These are phyloP conservation scores for Rhinatrema bivittatum DNA, from an alignment of 2,797 vertebrate genomes.

Conservation along the genomic window DNA sequence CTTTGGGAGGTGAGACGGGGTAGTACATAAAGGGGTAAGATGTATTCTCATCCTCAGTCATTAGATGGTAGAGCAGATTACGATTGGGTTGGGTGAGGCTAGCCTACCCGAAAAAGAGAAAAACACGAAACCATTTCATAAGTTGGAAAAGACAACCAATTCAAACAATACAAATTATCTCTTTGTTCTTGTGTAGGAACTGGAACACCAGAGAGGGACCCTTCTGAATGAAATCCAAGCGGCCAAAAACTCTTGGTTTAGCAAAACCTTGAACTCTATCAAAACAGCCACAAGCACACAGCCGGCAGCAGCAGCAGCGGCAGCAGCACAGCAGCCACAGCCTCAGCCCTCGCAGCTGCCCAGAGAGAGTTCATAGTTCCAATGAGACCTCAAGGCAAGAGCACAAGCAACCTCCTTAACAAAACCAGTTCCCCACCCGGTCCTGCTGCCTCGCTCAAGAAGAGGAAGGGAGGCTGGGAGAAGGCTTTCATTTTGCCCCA, in stretches of 20 bases:
- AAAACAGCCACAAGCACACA: constrained; percentile 77
- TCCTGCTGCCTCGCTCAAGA: constrained; percentile 25
- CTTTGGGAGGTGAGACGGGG: no score
- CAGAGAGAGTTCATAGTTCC: constrained; percentile 78
- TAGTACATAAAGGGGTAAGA: no score
- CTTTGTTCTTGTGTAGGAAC: constrained; percentile 67
- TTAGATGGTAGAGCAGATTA: no score
- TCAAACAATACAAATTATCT: no score
- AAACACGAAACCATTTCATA: no score
- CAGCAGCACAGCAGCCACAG: constrained; percentile 21
- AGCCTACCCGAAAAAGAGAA: no score
- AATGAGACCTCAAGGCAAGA: constrained; percentile 28
- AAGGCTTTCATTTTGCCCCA: constrained; percentile 37
- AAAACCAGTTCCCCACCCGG: constrained; percentile 16
- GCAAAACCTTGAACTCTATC: constrained; percentile 95
- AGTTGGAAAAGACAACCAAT: no score
- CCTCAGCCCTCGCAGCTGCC: constrained; percentile 61
- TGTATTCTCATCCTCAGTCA: no score
- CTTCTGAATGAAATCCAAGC: constrained; percentile 97
- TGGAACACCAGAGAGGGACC: constrained; percentile 92
- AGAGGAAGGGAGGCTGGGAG: constrained; percentile 34
- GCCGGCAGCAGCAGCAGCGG: constrained; percentile 37
- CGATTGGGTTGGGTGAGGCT: no score
- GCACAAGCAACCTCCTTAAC: constrained; percentile 45
- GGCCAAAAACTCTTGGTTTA: constrained; percentile 98